These are phyloP conservation scores for Camptogramma bilineatum DNA, from an alignment of 2,888 invertebrate genomes.

Conservation along the genomic window DNA sequence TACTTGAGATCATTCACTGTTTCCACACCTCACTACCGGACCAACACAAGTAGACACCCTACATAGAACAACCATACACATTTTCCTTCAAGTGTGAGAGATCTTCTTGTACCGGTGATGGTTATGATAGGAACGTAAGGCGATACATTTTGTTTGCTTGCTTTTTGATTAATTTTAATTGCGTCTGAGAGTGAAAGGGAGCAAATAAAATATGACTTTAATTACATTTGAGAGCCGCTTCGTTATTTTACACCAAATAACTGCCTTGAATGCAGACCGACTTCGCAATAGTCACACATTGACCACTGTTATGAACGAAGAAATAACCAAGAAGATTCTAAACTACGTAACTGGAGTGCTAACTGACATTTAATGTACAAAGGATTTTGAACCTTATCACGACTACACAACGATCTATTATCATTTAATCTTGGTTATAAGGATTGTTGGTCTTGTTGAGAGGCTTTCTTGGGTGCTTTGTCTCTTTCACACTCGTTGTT, in stretches of 20 bases:
- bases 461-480: too few relatives aligned
- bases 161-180: constrained; percentile 64
- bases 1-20: constrained; percentile 64
- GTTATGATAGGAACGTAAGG: constrained; percentile 31
- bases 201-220: constrained; percentile 55
- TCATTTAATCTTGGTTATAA: too few relatives aligned
- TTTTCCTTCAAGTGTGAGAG: constrained; percentile 5
- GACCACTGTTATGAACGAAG: constrained; percentile 4
- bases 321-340: too few relatives aligned
- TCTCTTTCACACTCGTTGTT: too few relatives aligned
- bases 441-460: too few relatives aligned
- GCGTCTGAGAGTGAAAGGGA: constrained; percentile 61
- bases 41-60: constrained; percentile 51
- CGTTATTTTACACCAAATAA: constrained; percentile 39
- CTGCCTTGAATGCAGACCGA: constrained; percentile 28
- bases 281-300: constrained; percentile 25
- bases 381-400: too few relatives aligned
- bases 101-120: constrained; percentile 40
- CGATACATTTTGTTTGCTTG: constrained; percentile 50
- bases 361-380: too few relatives aligned
- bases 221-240: constrained; percentile 47
- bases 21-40: constrained; percentile 55
- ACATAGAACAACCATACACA: constrained; percentile 20
- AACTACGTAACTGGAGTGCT: too few relatives aligned
- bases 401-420: too few relatives aligned